Base-by-base conservation (phyloP, 2,888 invertebrate species). In the Drosophila multiciliata region DNA sequence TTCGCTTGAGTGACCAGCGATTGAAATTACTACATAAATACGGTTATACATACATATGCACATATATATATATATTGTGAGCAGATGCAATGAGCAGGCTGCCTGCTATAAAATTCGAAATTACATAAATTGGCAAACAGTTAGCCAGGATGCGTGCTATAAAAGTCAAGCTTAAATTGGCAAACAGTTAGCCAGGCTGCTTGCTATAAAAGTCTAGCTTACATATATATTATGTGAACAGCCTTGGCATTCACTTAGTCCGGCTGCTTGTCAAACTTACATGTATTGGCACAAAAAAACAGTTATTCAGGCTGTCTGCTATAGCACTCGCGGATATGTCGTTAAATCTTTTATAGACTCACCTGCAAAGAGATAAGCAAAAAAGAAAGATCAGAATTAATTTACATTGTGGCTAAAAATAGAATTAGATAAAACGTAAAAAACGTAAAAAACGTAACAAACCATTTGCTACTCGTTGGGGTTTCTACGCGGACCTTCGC, bases 281-380 rank as follows among this genome's bases (percentile, higher is more conserved):
- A 15, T 17, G 3, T 8, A 8, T 20, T 45, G 45, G 20, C 42
- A 20, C 3, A 20, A 12, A 20, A 12, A 6, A 29, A 20, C 7
- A 12, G 20, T 7, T 7, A 9, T 26, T 17, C 17, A 49, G 23
- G 29, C 26, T 49, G 50, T 1, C 20, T 53, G 36, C 68, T 74
- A 63, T 63, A 23, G 64, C 71, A 71, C 77, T 71, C 57, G 63
- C 84, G 42, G 42, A 60, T 26, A 55, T 60, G 61, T 66, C 48
- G 78, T 66, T 63, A 63, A 64, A 65, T 72, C 36, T 54, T 33
- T 26, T 7, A 61, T 38, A 53, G 71, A 86, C 86, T 86, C 85
- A 86, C 86, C 86, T 86, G 85, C 53, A 86, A 89, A 55, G 73
- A 89, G 57, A 87, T 52, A 86, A 63, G 32, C 20, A 63, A 59